These are phyloP conservation scores for Lasiommata megera DNA, from an alignment of 2,888 invertebrate genomes.

Conservation along the genomic window DNA sequence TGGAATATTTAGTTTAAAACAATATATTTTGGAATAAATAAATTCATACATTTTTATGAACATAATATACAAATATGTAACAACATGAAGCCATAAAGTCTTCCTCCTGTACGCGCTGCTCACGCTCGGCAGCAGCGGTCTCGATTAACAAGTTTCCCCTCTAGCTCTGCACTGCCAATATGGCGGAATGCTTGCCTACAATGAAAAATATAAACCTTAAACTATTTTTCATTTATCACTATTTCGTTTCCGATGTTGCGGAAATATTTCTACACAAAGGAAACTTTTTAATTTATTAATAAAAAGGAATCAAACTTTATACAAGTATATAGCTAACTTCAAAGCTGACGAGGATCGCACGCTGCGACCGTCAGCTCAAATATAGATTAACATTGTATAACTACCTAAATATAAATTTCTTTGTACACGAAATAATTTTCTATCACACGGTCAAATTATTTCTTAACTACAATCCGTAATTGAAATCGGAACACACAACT, in stretches of 20 bases:
- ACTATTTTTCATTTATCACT: not conserved
- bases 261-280: not conserved
- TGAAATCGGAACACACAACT: constrained; percentile 15
- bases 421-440: constrained; percentile 10
- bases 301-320: constrained; percentile 26
- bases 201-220: not conserved
- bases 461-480: constrained; percentile 15
- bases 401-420: not conserved
- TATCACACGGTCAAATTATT: constrained; percentile 3
- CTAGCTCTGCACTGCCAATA: constrained; percentile 13
- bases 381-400: constrained; percentile 6
- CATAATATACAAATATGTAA: constrained; percentile 40
- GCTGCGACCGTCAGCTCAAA: not conserved
- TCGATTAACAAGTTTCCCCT: constrained; percentile 7
- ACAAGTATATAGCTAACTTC: constrained; percentile 26
- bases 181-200: not conserved
- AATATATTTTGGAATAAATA: constrained; percentile 41
- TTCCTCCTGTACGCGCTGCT: not conserved
- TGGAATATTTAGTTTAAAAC: constrained; percentile 33
- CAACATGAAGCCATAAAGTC: constrained; percentile 17
- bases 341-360: not conserved
- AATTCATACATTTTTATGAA: constrained; percentile 30
- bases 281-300: constrained; percentile 7
- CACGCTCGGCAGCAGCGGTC: not conserved
- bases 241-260: not conserved